These are phyloP conservation scores for Poeciliopsis turneri DNA, from an alignment of 2,797 vertebrate species.

Conservation along the genomic window DNA sequence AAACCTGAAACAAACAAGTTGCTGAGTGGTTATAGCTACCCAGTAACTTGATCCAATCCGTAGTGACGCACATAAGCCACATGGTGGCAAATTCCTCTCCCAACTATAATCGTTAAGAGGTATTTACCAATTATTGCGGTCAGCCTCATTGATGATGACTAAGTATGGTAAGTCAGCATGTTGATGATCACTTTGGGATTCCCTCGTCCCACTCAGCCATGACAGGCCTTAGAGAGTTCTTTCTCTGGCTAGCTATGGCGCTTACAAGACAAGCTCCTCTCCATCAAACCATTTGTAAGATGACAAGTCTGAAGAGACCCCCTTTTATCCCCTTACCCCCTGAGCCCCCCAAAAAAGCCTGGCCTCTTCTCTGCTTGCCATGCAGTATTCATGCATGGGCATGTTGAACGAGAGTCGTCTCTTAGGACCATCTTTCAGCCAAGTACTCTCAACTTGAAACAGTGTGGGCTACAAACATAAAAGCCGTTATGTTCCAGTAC, in stretches of 20 bases:
- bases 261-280: constrained; percentile 24
- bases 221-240: constrained; percentile 4
- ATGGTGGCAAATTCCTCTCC: background rate
- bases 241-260: constrained; percentile 11
- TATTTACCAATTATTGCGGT: background rate
- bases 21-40: background rate
- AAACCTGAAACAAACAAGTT: background rate
- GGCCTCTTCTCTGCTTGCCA: constrained; percentile 24
- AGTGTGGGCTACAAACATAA: constrained; percentile 41
- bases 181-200: background rate
- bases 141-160: background rate
- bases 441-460: constrained; percentile 46
- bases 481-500: constrained; percentile 50
- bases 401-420: constrained; percentile 49
- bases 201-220: background rate
- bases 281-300: constrained; percentile 26
- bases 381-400: constrained; percentile 59
- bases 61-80: background rate
- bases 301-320: constrained; percentile 32
- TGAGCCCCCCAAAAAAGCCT: background rate
- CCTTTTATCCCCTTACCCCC: background rate
- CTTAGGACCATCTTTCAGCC: constrained; percentile 43
- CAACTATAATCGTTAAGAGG: background rate
- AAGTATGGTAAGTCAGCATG: background rate
- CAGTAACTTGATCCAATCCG: background rate